Evolutionary conservation across 1,140 invertebrate species (phyloP).

Genomic region (Drosophila grimshawi): DNA sequence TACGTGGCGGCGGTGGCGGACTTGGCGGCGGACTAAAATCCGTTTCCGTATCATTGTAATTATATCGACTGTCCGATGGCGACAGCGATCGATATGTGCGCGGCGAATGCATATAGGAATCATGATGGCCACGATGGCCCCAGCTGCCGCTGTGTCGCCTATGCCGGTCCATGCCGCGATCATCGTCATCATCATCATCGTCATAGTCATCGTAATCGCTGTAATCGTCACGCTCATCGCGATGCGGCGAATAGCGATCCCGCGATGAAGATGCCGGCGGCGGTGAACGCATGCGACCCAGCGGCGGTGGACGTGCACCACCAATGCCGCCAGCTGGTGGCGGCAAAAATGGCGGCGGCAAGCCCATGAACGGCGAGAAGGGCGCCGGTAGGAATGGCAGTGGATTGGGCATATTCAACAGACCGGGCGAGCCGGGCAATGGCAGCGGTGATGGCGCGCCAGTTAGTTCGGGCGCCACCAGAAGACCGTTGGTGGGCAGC

Average conservation of each 20-base stretch:
- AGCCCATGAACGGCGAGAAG: constrained; percentile 85
- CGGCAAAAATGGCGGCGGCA: constrained; percentile 85
- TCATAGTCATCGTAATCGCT: constrained; percentile 68
- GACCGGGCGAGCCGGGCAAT: constrained; percentile 69
- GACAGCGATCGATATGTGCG: constrained; percentile 81
- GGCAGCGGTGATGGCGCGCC: constrained; percentile 79
- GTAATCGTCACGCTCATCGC: constrained; percentile 67
- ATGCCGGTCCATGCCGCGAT: constrained; percentile 48
- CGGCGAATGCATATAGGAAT: constrained; percentile 68
- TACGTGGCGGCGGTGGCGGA: constrained; percentile 52
- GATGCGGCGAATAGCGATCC: constrained; percentile 48
- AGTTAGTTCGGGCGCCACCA: constrained; percentile 61
- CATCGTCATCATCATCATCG: constrained; percentile 73
- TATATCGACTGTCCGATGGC: constrained; percentile 82
- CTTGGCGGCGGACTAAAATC: constrained; percentile 82
- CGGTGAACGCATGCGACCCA: constrained; percentile 88
- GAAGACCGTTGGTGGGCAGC: constrained; percentile 25
- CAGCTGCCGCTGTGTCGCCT: constrained; percentile 68
- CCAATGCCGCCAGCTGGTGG: constrained; percentile 82
- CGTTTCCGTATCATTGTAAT: constrained; percentile 81
- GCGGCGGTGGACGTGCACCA: constrained; percentile 87
- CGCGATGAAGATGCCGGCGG: constrained; percentile 75
- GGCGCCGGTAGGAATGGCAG: constrained; percentile 86
- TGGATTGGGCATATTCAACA: constrained; percentile 74
- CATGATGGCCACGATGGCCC: constrained; percentile 56